Base-by-base conservation (phyloP, 2,888 invertebrate species). In the Dromius quadrimaculatus region DNA sequence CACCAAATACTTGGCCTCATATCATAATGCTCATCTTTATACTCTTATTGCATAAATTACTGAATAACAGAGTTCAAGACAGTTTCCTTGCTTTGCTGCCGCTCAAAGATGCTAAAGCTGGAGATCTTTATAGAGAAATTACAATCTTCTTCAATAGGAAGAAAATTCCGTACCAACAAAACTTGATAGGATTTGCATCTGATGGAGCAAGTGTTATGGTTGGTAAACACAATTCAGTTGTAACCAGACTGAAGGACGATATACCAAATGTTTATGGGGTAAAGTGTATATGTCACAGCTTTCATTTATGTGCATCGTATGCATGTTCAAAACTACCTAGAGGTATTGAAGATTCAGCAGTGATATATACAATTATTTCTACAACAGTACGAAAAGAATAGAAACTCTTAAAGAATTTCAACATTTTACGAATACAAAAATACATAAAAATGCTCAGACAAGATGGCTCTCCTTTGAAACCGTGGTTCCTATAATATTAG, bases 221-320 rank as follows among this genome's bases (percentile, higher is more conserved):
- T 71, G 74, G 75, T 19, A 32, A 43, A 17, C 47, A 74, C 63
- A 36, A 73, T 62, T 74, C 75, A 0, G 17, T 75, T 6, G 43
- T 41, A 11, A 61, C 54, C 22, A 17, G 47, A 8, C 71, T 74
- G 9, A 73, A 71, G 63, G 47, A 71, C 20, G 71, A 74, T 50
- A 73, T 73, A 22, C 73, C 74, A n/a, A 4, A 72, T 65, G 43
- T 76, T 20, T 76, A 61, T 70, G 13, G 71, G 8, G 71, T 75
- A 57, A 76, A 76, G 66, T 78, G 78, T 66, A 74, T 76, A 19
- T 78, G 76, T 41, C 78, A 78, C 59, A 76, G 75, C 1, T 76
- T 78, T 69, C 72, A 73, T 15, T 64, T 77, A 66, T 77, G 76
- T 68, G 76, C 76, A 22, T 75, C 74, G 54, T 73, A 76, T 61